phyloP scores from a whole-genome alignment of 2,113 vertebrate genomes.

The Petromus typicus region DNA sequence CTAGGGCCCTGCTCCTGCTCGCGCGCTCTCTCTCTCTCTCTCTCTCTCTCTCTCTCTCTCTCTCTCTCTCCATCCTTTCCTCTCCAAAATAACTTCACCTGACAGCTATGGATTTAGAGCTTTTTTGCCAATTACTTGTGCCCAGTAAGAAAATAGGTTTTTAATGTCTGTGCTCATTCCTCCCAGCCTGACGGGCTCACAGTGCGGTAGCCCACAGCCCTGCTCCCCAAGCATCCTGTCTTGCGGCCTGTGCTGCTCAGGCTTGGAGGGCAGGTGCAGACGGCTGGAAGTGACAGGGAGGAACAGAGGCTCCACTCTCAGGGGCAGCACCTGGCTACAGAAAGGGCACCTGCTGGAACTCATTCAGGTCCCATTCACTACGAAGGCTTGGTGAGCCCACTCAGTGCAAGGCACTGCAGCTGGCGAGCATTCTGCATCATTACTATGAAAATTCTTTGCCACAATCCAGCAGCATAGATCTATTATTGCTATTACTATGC shows the following conservation, averaged over 20 bases:
- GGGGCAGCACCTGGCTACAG: neutral
- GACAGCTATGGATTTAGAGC: constrained; percentile 74
- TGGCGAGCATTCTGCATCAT: neutral
- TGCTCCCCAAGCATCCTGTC: neutral
- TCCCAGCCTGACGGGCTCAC: neutral
- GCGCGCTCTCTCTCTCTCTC: constrained; percentile 31
- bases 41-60: constrained; percentile 62
- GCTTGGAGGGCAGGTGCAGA: neutral
- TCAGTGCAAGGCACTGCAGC: neutral
- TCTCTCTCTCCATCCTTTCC: constrained; percentile 33
- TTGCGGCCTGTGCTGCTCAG: neutral
- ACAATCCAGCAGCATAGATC: neutral
- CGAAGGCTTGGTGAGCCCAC: neutral
- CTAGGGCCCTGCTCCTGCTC: neutral
- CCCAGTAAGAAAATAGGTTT: constrained; percentile 73
- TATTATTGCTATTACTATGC: neutral
- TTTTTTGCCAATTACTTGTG: constrained; percentile 78
- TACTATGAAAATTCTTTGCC: neutral
- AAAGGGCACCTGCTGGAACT: neutral
- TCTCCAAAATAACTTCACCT: constrained; percentile 76
- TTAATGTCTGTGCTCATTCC: constrained; percentile 75
- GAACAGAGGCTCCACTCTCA: neutral
- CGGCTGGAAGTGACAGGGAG: too few relatives aligned
- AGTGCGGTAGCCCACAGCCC: fast-evolving
- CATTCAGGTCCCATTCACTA: neutral